These are phyloP conservation scores for Falco columbarius DNA, from an alignment of 2,797 vertebrate species.

Conservation along the genomic window DNA sequence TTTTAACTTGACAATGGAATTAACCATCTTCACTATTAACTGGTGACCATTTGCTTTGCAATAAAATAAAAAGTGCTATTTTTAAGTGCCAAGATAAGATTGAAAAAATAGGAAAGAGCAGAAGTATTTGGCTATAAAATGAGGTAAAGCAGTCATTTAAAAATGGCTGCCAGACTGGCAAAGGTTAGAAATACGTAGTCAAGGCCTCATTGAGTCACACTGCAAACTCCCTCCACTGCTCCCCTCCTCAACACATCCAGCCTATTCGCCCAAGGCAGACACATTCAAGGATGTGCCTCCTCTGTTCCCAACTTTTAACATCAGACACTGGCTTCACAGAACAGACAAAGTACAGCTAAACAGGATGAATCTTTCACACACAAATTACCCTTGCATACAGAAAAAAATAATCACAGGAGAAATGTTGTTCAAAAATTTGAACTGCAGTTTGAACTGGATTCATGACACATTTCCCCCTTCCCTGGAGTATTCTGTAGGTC, in stretches of 20 bases:
- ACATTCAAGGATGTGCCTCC: not conserved
- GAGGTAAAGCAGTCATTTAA: not conserved
- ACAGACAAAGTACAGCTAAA: not conserved
- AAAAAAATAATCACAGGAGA: not conserved
- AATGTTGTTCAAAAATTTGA: not conserved
- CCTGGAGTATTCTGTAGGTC: not conserved
- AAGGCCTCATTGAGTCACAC: not conserved
- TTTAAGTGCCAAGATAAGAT: not conserved
- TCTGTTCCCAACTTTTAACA: not conserved
- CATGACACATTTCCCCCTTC: not conserved
- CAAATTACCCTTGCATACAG: not conserved
- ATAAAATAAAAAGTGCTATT: not conserved
- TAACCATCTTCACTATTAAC: not conserved
- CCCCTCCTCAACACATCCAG: not conserved
- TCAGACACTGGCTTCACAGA: not conserved
- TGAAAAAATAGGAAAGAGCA: not conserved
- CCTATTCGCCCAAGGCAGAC: not conserved
- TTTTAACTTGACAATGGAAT: not conserved
- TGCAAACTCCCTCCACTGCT: not conserved
- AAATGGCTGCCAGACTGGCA: not conserved
- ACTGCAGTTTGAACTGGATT: not conserved
- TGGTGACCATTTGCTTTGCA: not conserved
- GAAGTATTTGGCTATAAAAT: not conserved
- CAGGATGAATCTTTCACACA: not conserved
- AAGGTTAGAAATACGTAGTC: not conserved